These are phyloP conservation scores for Drosophila lacteicornis DNA, from an alignment of 1,140 invertebrate genomes.

Conservation along the genomic window DNA sequence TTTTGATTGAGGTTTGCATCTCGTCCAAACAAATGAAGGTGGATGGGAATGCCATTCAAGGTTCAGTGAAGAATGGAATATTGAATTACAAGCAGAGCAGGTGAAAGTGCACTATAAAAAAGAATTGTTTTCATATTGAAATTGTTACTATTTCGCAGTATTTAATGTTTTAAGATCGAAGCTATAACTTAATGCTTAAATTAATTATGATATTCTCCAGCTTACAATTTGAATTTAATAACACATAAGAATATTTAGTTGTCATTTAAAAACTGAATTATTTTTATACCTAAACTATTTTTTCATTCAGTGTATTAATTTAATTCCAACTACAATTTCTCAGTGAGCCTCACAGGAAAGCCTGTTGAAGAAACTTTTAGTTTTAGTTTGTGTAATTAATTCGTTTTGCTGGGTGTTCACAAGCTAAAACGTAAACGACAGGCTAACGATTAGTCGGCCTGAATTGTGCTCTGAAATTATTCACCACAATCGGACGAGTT, in stretches of 20 bases:
- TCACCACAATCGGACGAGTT: slow-evolving; percentile 3
- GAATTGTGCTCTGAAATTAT: slow-evolving; percentile 19
- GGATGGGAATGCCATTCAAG: slow-evolving; percentile 27
- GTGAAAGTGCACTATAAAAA: background rate
- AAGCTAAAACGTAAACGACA: background rate
- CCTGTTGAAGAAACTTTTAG: background rate
- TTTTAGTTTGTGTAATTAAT: slow-evolving; percentile 12
- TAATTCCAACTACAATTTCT: background rate
- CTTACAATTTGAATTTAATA: too few species aligned
- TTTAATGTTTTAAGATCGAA: too few species aligned
- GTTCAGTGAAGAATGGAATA: slow-evolving; percentile 44
- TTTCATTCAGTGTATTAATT: too few species aligned
- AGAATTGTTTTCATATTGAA: too few species aligned
- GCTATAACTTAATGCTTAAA: too few species aligned
- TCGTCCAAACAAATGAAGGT: slow-evolving; percentile 29
- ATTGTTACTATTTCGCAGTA: too few species aligned
- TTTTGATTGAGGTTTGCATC: slow-evolving; percentile 56
- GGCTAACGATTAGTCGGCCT: background rate
- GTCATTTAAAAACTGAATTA: too few species aligned
- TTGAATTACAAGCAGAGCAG: slow-evolving; percentile 24
- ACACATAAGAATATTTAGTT: too few species aligned
- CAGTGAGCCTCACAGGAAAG: background rate
- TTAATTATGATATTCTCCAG: too few species aligned
- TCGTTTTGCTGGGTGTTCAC: background rate
- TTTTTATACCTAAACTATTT: too few species aligned